A percentile compares a stretch with the other conserved stretches of the same genome.
Conservation (phyloP, 2,113 vertebrate species). For the Gobio gobio region DNA sequence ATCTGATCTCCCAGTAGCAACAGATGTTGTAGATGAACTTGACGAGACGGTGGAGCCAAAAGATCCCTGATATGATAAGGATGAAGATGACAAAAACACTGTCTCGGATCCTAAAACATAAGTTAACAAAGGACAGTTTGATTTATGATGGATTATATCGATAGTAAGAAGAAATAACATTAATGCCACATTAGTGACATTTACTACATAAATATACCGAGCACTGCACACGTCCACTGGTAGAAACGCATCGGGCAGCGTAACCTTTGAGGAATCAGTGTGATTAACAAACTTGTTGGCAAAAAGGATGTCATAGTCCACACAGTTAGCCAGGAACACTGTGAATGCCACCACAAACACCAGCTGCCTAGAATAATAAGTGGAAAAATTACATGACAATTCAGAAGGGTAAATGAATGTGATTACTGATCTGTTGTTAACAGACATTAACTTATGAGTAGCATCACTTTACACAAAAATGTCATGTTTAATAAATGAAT, state of each 20-base stretch:
- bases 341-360: slow-evolving; percentile 98
- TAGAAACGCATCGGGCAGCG: slow-evolving; percentile 92
- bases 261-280: slow-evolving; percentile 93
- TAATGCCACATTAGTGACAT: background rate
- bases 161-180: background rate
- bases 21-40: slow-evolving; percentile 99
- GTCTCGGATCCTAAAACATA: slow-evolving; percentile 84
- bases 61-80: slow-evolving; percentile 90
- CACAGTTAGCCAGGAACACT: slow-evolving; percentile 95
- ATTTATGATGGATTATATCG: background rate
- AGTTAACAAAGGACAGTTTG: background rate
- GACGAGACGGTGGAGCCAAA: slow-evolving; percentile 94
- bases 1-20: slow-evolving; percentile 98
- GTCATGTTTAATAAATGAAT: background rate
- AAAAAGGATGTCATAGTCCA: slow-evolving; percentile 98
- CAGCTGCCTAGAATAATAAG: slow-evolving; percentile 83
- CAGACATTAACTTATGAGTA: background rate
- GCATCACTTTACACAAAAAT: too few species aligned
- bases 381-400: background rate
- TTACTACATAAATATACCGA: slow-evolving; percentile 74
- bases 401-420: background rate
- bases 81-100: slow-evolving; percentile 91
- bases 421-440: background rate
- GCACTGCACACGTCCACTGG: slow-evolving; percentile 88
- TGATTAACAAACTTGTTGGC: slow-evolving; percentile 98